Evolutionary conservation across 2,797 vertebrate genomes (phyloP), one percentile per base, ranked within the genome.

Genomic region (Crax fasciolata): DNA sequence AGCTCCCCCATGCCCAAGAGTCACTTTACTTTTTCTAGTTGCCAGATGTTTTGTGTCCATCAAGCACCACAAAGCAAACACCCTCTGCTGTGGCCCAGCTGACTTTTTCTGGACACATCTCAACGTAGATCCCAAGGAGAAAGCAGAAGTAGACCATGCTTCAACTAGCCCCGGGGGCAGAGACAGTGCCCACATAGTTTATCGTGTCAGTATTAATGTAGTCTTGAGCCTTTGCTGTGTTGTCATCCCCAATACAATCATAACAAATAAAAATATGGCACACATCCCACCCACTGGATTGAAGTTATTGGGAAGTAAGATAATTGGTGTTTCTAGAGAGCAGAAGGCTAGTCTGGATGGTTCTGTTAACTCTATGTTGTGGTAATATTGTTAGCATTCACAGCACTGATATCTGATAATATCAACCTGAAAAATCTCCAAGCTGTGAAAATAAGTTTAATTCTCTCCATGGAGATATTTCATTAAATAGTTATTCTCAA

Each of bases 391-490:
- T 30, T 62, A 46, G 75, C 13, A 25, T 59, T 86, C 67, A 28
- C 21, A 77, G 49, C 10, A 20, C 41, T 85, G 57, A 54, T 83
- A 74, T 15, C 44, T 75, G 70, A 38, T n/a, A 77, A 52, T 59
- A 92, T 13, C 68, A 92, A 54, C 62, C 43, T 54, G 57, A 95
- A 55, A 55, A 84, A 94, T 76, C 51, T 51, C 76, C 77, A 35
- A 72, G 55, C 48, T 84, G 27, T 91, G 87, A 92, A 96, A 92
- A 83, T 48, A 87, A 84, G 46, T 78, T 82, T 62, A 46, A 82
- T 89, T 25, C 44, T 79, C 84, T 83, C 48, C n/a, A 48, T 28
- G 84, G 72, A 85, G n/a, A 39, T 54, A 87, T 78, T 92, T 87
- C 70, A 70, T 41, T 71, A 63, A 73, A 54, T 25, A 80, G 41